Base-by-base conservation (phyloP, 2,113 vertebrate genomes). In the Hemichromis elongatus region DNA sequence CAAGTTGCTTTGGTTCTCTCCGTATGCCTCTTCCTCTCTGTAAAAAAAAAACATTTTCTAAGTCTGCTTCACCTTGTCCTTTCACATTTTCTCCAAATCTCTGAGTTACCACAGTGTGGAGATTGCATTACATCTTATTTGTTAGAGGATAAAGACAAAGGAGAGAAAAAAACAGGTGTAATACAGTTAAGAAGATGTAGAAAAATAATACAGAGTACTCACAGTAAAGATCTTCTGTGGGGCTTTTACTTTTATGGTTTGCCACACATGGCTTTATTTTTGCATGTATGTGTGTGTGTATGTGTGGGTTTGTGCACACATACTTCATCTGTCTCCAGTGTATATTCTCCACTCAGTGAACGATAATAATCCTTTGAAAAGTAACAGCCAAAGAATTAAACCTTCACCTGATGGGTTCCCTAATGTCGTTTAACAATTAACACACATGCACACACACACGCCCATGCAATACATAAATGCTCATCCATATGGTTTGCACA, bases 211-310 rank as follows among this genome's bases (percentile, higher is more conserved):
- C 77, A 90, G 78, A 84, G 80, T 26, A 77, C 79, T 70, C 77
- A 75, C 79, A 55, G 61, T 11, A 88, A 86, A 88, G 59, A 73
- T 79, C 68, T 92, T 86, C 77, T 83, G 77, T 83, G 79, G 66
- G 82, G 19, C 56, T 90, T 92, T 93, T 80, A 88, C 68, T 89
- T 91, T 93, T 88, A 92, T 81, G 83, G 85, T 28, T 80, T 30
- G 82, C 77, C 11, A 26, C 66, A 77, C 80, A 83, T 3, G 83
- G 79, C 80, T 68, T 81, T 73, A 24, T 57, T 84, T 73, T 50
- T 85, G 14, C 82, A 70, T 63, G 59, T 21, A 63, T 37, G 24
- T 68, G 24, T 59, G 40, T 80, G 52, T 55, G 40, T 80, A 40
- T 55, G 16, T 63, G 35, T 55, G 47, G 81, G 53, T 75, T 30